These are phyloP conservation scores for Ichneumoninae sp. DNA, from an alignment of 2,888 invertebrate genomes.

Conservation along the genomic window DNA sequence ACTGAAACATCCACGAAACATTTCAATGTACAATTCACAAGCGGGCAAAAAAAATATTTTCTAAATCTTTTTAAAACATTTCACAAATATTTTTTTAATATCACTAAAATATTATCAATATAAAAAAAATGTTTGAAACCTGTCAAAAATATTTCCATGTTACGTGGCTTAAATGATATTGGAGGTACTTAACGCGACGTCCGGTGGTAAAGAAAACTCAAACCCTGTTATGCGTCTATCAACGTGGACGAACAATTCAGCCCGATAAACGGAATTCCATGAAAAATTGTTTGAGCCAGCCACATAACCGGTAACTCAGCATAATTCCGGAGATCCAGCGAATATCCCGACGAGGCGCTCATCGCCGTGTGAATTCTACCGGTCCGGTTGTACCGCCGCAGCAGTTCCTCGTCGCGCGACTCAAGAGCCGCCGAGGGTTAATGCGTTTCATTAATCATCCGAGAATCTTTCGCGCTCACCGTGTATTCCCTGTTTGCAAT, in stretches of 20 bases:
- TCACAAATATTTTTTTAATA: no score
- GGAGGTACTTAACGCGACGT: no score
- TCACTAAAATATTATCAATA: no score
- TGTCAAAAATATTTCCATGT: background rate
- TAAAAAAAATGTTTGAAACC: background rate
- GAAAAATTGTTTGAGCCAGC: background rate
- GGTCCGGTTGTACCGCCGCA: background rate
- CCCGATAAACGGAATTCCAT: no score
- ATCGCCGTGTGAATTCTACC: background rate
- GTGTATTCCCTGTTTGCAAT: slow-evolving; percentile 43
- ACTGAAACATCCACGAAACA: no score
- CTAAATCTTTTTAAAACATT: no score
- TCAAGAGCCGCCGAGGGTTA: slow-evolving; percentile 69
- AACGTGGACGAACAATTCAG: no score
- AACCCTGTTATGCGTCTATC: no score
- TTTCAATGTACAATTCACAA: no score
- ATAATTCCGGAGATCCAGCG: background rate
- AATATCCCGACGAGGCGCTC: background rate
- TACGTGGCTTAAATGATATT: background rate
- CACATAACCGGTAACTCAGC: background rate
- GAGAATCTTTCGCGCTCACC: slow-evolving; percentile 64
- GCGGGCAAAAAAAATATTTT: no score
- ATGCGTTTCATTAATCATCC: slow-evolving; percentile 80
- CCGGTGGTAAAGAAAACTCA: no score
- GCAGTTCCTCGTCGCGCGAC: slow-evolving; percentile 57